Evolutionary conservation across 2,113 vertebrate genomes (phyloP), one percentile per base, ranked within the genome.

Genomic region (Alosa alosa): DNA sequence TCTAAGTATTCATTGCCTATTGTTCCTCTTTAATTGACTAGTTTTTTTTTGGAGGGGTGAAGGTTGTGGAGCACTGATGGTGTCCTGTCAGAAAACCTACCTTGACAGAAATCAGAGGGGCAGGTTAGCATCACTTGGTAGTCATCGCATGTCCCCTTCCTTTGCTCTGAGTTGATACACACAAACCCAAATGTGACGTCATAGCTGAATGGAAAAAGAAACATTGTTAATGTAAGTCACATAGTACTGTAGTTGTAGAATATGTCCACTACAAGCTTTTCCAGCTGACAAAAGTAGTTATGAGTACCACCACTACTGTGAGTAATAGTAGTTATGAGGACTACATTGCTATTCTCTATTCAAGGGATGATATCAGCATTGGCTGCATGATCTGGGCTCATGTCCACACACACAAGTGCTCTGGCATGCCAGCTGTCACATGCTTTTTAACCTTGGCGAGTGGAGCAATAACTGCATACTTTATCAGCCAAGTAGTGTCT

Each of bases 81-180:
- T 17, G 64, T 68, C 9, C 8, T 31, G 64, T 68, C n/a, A 25
- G 18, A 68, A 55, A 57, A 84, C 85, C 86, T 68, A 91, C 91
- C 85, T 68, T 88, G 90, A 81, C 91, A 93, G 87, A 92, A 91
- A 72, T 91, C 85, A 7, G 89, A 88, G 6, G 90, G 89, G 81
- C 90, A 93, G 4, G 88, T 91, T 46, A 92, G 83, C 11, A 84
- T 83, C 64, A 91, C 90, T 1, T 89, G 55, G 83, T 91, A 92
- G 83, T 92, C 90, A 72, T 90, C 41, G 87, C 92, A 92, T 20
- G 78, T 68, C 55, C 89, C 22, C 41, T 9, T 47, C 45, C 9
- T 60, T 84, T 92, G 91, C 0, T 90, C 83, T 41, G 84, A 68
- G 64, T 91, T 92, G 85, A 92, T 90, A 86, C 92, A 93, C 3